Base-by-base conservation (phyloP, 2,113 vertebrate species). In the Rissa tridactyla region DNA sequence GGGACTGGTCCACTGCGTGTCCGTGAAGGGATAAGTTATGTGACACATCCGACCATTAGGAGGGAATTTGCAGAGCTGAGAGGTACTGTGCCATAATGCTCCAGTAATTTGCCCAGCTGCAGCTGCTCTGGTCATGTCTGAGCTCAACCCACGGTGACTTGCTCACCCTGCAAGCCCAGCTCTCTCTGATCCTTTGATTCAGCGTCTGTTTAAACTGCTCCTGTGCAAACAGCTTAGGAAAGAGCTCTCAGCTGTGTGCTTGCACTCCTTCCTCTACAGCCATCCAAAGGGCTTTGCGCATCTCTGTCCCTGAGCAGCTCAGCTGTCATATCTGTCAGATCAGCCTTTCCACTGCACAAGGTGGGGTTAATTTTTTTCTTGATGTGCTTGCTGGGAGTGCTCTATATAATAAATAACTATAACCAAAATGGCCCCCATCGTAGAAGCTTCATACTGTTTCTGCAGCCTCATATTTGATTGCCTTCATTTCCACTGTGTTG, bases 381-480 rank as follows among this genome's bases (percentile, higher is more conserved):
- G 7, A 40, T 82, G 32, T 51, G 15, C 20, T 94, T 89, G 22
- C 47, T 71, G 54, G 77, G 46, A 94, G 65, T 47, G 34, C 22
- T 78, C 49, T 82, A 29, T 55, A 6, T 58, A 84, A 84, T 44
- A 94, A 94, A 47, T 69, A 86, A 42, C 36, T 42, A 10, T 62
- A 75, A 82, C 19, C 46, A 86, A 89, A 93, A 81, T 51, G 46
- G 34, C 54, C 40, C 29, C 77, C n/a, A 42, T 30, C 4, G 0
- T n/a, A 86, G 52, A 87, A 87, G 38, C 34, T 87, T 94, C 78
- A n/a, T 52, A 51, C 36, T 76, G 19, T 68, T 91, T 91, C 60
- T 72, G 21, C 66, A 91, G 40, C 14, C n/a, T 86, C 51, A 6
- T 54, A 32, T 77, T 88, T 80, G 51, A 65, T 58, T 75, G 30